Conservation (phyloP, 2,888 invertebrate genomes). For the Lacanobia oleracea region DNA sequence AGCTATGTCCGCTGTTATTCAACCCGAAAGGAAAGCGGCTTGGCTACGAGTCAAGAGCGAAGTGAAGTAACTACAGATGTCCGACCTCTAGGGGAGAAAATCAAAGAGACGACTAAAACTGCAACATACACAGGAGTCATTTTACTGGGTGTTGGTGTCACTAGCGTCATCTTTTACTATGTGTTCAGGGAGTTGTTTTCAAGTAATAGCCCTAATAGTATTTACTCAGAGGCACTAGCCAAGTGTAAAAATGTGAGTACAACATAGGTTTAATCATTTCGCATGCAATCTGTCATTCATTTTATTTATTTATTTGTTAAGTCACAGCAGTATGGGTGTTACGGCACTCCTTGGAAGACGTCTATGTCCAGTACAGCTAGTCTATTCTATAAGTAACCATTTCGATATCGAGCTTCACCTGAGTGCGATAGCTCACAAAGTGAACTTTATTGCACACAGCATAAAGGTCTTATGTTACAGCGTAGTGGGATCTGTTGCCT, state of each 20-base stretch:
- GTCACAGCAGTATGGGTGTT: not conserved
- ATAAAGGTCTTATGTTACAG: no score
- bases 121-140: constrained; percentile 96
- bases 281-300: not conserved
- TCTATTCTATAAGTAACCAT: not conserved
- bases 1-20: constrained; percentile 75
- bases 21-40: constrained; percentile 76
- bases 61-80: constrained; percentile 90
- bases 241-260: constrained; percentile 92
- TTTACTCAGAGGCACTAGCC: constrained; percentile 95
- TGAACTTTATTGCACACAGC: no score
- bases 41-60: constrained; percentile 82
- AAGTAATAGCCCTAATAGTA: constrained; percentile 95
- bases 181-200: constrained; percentile 97
- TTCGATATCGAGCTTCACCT: no score
- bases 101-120: constrained; percentile 97
- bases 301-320: not conserved
- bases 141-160: constrained; percentile 94
- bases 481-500: not conserved
- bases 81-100: constrained; percentile 93
- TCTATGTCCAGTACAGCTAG: no score
- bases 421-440: no score
- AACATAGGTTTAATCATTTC: not conserved
- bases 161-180: constrained; percentile 95
- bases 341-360: not conserved